Base-by-base conservation (phyloP, 2,113 vertebrate species). In the Xiphorhynchus elegans region DNA sequence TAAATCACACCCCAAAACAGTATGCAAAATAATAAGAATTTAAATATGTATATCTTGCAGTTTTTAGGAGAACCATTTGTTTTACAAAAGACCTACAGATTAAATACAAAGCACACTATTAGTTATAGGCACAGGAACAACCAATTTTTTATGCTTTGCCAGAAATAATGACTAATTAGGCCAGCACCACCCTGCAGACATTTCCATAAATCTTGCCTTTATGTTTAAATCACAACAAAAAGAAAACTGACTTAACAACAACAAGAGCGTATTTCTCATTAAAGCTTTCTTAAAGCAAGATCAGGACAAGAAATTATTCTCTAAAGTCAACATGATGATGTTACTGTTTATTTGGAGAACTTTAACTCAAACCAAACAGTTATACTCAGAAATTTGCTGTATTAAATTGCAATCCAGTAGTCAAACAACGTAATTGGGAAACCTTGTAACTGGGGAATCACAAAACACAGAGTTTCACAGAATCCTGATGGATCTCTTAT, bases 101-200 rank as follows among this genome's bases (percentile, higher is more conserved):
- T 90, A 86, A 85, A 94, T 72, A 74, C 79, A 81, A 92, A 88
- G 58, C 72, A 92, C 66, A 5, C 29, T 77, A 81, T 63, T 53
- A 83, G 88, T 97, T 96, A 93, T 73, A 96, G 82, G 69, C 70
- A 93, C 79, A 83, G 91, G 84, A 95, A 72, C 35, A 24, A 83
- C 75, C 84, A 88, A 91, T 93, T 88, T 97, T 96, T 95, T 68
- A 96, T 87, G 93, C 85, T 89, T 90, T 95, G 89, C 82, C 87
- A 49, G 87, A 93, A 97, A 93, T 62, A 86, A 89, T 69, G 73
- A 95, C 50, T 88, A 79, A 96, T 90, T 83, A 95, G 81, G 78
- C 81, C 90, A 80, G 86, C 62, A 91, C 74, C 92, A 96, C 90
- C 83, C 52, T 92, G 76, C 47, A 94, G 84, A 82, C 74, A 93